A percentile compares a stretch with the other conserved stretches of the same genome.
Conservation (phyloP, 2,113 vertebrate species). For the Numenius arquata region DNA sequence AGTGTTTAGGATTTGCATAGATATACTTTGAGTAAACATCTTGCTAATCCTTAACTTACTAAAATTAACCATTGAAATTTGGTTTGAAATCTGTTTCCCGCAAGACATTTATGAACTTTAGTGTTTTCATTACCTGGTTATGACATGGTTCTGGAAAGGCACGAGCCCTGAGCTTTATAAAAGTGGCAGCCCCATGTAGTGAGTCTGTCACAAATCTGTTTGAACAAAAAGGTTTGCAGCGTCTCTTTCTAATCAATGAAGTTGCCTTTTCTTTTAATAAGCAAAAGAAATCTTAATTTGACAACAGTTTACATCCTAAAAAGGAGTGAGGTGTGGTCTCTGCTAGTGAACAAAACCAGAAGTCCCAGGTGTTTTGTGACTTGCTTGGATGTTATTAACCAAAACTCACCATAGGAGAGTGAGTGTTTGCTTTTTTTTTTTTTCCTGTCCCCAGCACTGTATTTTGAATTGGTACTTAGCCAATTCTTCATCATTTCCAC, state of each 20-base stretch:
- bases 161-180: not conserved
- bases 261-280: not conserved
- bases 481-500: not conserved
- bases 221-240: not conserved
- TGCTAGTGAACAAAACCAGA: not conserved
- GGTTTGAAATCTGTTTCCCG: not conserved
- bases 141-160: not conserved
- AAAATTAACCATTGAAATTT: not conserved
- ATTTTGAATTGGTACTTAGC: not conserved
- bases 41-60: not conserved
- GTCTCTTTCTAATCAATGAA: not conserved
- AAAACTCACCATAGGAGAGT: not conserved
- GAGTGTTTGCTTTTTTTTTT: not conserved
- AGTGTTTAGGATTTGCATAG: not conserved
- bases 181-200: not conserved
- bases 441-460: not conserved
- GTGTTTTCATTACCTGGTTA: not conserved
- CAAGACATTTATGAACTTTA: not conserved
- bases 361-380: not conserved
- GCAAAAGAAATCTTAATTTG: not conserved
- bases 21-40: not conserved
- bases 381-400: not conserved
- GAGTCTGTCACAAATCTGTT: not conserved
- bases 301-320: not conserved
- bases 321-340: not conserved